A percentile compares a stretch with the other conserved stretches of the same genome.
Conservation (phyloP, 2,797 vertebrate genomes). For the Podargus strigoides region DNA sequence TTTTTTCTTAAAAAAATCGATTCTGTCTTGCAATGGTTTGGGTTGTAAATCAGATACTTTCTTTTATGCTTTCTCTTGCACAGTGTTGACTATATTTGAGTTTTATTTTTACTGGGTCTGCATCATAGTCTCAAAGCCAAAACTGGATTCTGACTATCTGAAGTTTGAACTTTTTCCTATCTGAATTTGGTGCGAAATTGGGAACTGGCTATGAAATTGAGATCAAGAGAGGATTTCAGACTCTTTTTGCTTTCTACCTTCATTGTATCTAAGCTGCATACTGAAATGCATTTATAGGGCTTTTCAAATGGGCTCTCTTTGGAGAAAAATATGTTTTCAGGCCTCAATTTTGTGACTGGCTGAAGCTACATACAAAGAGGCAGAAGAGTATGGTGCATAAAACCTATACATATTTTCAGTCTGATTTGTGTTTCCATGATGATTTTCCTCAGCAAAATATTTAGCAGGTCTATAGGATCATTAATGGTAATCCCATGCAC, state of each 20-base stretch:
- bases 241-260: neutral
- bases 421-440: neutral
- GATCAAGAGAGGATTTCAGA: neutral
- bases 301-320: neutral
- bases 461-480: neutral
- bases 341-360: neutral
- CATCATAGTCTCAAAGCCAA: neutral
- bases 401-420: neutral
- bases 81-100: no score
- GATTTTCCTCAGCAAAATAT: neutral
- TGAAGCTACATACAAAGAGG: neutral
- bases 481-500: no score
- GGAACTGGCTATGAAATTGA: neutral
- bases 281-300: neutral
- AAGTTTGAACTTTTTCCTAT: neutral
- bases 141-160: neutral
- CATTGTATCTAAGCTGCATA: neutral
- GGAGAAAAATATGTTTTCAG: neutral
- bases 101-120: neutral
- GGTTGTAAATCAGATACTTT: no score
- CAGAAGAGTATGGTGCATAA: accelerated
- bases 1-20: no score
- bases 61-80: no score
- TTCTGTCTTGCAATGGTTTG: no score
- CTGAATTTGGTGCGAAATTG: neutral